Evolutionary conservation across 1,140 invertebrate species (phyloP), one percentile per base, ranked within the genome.

Genomic region (Anastrepha ludens): DNA sequence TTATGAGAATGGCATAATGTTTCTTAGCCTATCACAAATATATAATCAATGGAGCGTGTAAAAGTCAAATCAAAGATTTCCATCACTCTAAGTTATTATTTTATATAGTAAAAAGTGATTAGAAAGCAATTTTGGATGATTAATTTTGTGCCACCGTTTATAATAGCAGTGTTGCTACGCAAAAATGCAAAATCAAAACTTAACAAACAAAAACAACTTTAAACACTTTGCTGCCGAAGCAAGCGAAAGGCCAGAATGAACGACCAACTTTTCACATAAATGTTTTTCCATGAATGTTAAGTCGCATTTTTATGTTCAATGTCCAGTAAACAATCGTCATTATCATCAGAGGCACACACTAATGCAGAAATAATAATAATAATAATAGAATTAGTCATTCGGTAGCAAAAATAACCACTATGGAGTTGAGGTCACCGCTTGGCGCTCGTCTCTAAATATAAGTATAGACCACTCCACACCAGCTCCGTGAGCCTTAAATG

Each of bases 321-420:
- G 74, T 81, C 74, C 74, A 55, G 74, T 55, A 81, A 81, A 81
- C 74, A 81, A 81, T 81, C 44, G 47, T 50, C 17, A 81, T 81
- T 11, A 81, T 9, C 74, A 58, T 29, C 15, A 81, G 74, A 29
- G 17, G 74, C 44, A 81, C 47, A 81, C 44, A 47, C 44, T 8
- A 78, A n/a, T 47, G 44, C 17, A 47, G n/a, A 78, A 81, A 81
- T 17, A 15, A 62, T 17, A 62, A 62, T n/a, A 67, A 67, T 67
- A 67, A 81, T 81, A 81, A 81, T 81, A 55, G n/a, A 47, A 81
- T 20, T 55, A 20, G 47, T 55, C 17, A 29, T 81, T 55, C 44
- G 47, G 55, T 17, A 55, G n/a, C 47, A 81, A 55, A 44, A 50
- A 20, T 8, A 20, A 67, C 20, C 11, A 29, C 64, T 3, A 20